Conservation (phyloP, 2,888 invertebrate species). For the Caenorhabditis imperialis region DNA sequence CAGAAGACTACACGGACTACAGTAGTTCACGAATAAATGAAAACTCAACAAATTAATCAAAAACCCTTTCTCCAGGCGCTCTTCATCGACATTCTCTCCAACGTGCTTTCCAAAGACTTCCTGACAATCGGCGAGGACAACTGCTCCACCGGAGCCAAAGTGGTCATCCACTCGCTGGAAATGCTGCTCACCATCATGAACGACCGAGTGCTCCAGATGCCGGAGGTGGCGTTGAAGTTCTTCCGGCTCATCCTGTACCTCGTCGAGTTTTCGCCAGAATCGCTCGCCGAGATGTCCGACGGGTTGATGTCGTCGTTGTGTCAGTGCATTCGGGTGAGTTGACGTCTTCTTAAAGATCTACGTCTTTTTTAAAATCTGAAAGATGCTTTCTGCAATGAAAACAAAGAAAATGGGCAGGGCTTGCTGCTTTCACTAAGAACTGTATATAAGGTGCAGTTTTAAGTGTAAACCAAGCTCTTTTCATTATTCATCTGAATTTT, state of each 20-base stretch:
- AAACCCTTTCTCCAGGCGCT: constrained; percentile 81
- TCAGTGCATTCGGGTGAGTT: constrained; percentile 71
- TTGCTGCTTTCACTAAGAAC: too few relatives aligned
- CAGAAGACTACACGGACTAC: too few relatives aligned
- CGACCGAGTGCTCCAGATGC: constrained; percentile 83
- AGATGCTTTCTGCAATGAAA: too few relatives aligned
- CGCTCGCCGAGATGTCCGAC: constrained; percentile 80
- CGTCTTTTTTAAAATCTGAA: too few relatives aligned
- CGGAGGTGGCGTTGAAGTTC: constrained; percentile 75
- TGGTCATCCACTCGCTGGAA: constrained; percentile 80
- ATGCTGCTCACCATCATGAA: constrained; percentile 86
- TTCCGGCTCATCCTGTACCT: constrained; percentile 83
- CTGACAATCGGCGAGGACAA: constrained; percentile 55
- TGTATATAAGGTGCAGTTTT: too few relatives aligned
- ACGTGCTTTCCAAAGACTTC: constrained; percentile 82
- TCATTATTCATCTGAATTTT: constrained; percentile 18
- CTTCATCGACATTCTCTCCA: constrained; percentile 86
- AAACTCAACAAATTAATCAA: not conserved
- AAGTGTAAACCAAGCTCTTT: too few relatives aligned
- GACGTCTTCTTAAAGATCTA: too few relatives aligned
- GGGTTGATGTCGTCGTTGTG: constrained; percentile 78
- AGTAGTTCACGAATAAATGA: not conserved
- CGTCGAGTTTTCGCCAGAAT: constrained; percentile 84
- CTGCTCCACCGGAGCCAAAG: constrained; percentile 60
- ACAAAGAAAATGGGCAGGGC: too few relatives aligned